Evolutionary conservation across 2,888 invertebrate species (phyloP).

Genomic region (Brachycybe producta): DNA sequence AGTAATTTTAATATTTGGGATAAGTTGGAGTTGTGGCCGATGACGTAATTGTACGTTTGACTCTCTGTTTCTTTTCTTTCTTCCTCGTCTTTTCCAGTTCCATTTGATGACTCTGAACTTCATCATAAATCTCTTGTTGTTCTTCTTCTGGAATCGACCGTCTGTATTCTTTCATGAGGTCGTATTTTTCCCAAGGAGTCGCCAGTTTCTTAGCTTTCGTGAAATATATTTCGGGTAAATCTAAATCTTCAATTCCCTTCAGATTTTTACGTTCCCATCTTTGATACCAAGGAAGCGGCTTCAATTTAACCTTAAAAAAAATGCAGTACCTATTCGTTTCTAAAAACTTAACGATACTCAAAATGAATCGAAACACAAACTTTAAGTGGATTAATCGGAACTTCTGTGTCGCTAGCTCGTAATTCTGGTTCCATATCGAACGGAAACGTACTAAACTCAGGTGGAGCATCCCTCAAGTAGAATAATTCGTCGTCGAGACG

Average conservation of each 20-base stretch:
- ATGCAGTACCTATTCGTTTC: background rate
- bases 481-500: conserved; percentile 74
- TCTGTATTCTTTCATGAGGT: conserved; percentile 87
- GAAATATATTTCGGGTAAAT: conserved; percentile 32
- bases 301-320: conserved; percentile 40
- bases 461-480: conserved; percentile 78
- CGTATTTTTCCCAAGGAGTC: conserved; percentile 76
- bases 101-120: conserved; percentile 49
- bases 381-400: conserved; percentile 64
- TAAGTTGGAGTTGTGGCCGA: too few species aligned
- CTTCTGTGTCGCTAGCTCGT: conserved; percentile 57
- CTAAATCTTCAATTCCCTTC: conserved; percentile 54
- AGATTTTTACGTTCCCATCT: conserved; percentile 72
- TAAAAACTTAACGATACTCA: background rate
- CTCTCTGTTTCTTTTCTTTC: conserved; percentile 7
- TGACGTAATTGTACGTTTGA: too few species aligned
- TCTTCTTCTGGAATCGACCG: conserved; percentile 70
- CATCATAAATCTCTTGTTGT: conserved; percentile 67
- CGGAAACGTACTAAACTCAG: conserved; percentile 84
- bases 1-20: too few species aligned
- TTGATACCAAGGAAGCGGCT: conserved; percentile 70
- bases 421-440: conserved; percentile 78
- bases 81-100: background rate
- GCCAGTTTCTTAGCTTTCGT: conserved; percentile 43
- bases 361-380: background rate